phyloP scores from a whole-genome alignment of 2,797 vertebrate genomes.

The Helostoma temminkii region DNA sequence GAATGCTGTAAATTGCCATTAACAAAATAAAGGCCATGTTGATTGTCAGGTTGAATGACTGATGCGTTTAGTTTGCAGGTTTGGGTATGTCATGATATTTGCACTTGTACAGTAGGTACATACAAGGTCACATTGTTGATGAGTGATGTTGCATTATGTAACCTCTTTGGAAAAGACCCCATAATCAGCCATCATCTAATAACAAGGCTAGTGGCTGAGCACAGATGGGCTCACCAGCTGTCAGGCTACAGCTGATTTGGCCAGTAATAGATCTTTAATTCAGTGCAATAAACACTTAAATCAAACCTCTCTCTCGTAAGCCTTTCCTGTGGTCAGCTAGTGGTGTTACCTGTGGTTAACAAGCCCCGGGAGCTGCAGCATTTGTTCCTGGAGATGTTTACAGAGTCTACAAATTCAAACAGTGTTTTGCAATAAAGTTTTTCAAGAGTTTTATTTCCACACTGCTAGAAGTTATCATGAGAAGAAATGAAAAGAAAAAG shows the following conservation, averaged over 20 bases:
- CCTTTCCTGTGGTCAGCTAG: slow-evolving; percentile 57
- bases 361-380: slow-evolving; percentile 47
- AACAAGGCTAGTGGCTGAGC: slow-evolving; percentile 6
- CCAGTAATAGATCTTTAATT: slow-evolving; percentile 36
- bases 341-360: slow-evolving; percentile 57
- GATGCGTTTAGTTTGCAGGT: slow-evolving; percentile 15
- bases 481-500: neutral
- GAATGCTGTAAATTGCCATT: slow-evolving; percentile 49
- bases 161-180: slow-evolving; percentile 22
- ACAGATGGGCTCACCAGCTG: slow-evolving; percentile 42
- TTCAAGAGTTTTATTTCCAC: slow-evolving; percentile 28
- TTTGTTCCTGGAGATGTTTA: slow-evolving; percentile 45
- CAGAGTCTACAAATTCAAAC: slow-evolving; percentile 48
- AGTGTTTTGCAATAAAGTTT: slow-evolving; percentile 26
- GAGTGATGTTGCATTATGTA: slow-evolving; percentile 9
- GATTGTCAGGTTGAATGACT: slow-evolving; percentile 34
- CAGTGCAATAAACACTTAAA: slow-evolving; percentile 33
- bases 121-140: slow-evolving; percentile 1
- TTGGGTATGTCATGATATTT: slow-evolving; percentile 6
- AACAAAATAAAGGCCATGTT: slow-evolving; percentile 46
- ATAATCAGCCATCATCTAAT: slow-evolving; percentile 25
- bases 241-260: neutral
- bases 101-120: neutral
- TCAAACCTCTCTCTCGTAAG: slow-evolving; percentile 40
- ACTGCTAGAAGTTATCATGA: slow-evolving; percentile 4